Conservation (phyloP, 2,113 vertebrate genomes). For the Cyrtonyx montezumae region DNA sequence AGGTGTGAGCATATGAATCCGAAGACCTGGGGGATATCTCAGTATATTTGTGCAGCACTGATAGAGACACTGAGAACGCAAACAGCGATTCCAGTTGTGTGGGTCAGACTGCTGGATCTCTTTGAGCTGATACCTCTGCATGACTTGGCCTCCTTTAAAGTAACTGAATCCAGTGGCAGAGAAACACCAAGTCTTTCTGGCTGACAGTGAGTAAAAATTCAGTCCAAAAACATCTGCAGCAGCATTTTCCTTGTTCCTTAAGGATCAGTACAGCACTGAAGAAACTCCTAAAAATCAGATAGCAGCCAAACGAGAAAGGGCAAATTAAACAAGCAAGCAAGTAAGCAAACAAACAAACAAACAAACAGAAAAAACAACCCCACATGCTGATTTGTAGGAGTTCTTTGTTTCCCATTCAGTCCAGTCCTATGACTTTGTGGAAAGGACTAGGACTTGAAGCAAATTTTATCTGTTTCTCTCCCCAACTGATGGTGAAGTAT, state of each 20-base stretch:
- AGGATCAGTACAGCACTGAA: neutral
- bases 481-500: neutral
- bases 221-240: neutral
- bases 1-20: neutral
- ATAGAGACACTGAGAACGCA: neutral
- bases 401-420: neutral
- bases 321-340: neutral
- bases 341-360: neutral
- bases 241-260: neutral
- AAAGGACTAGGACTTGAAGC: neutral
- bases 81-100: neutral
- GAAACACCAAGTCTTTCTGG: neutral
- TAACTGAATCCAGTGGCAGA: neutral
- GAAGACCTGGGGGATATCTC: neutral
- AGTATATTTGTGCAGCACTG: neutral
- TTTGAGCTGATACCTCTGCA: accelerated
- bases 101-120: neutral
- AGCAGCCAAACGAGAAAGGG: neutral
- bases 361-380: neutral
- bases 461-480: neutral
- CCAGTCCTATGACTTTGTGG: neutral
- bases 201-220: neutral
- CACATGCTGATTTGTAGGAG: neutral
- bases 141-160: neutral
- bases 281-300: neutral